Conservation (phyloP, 2,797 vertebrate species). For the Tauraco hartlaubi region DNA sequence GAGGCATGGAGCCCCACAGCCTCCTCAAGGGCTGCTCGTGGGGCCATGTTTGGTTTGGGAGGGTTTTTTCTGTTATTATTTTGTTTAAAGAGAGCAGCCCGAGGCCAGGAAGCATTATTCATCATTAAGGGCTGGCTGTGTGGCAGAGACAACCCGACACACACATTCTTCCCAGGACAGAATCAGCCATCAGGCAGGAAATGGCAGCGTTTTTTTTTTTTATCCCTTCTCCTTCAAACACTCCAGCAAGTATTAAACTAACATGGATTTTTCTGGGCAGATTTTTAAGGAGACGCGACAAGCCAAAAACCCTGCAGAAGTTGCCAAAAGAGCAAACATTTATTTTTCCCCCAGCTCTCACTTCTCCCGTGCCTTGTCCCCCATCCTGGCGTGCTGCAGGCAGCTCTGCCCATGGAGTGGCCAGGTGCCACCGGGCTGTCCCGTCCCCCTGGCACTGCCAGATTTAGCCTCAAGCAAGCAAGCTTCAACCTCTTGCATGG, state of each 20-base stretch:
- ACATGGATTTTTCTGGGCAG: constrained; percentile 14
- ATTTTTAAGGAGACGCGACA: background rate
- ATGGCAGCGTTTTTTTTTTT: background rate
- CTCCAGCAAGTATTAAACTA: constrained; percentile 41
- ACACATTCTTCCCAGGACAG: constrained; percentile 39
- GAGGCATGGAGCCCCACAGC: background rate
- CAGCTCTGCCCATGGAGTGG: background rate
- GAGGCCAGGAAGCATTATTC: constrained; percentile 47
- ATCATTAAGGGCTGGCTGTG: constrained; percentile 39
- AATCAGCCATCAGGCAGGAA: constrained; percentile 61
- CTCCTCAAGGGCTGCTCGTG: constrained; percentile 33
- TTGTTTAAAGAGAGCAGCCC: constrained; percentile 35
- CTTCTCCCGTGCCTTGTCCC: background rate
- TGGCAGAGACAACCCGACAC: background rate
- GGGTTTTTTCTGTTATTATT: background rate
- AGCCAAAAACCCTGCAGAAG: background rate
- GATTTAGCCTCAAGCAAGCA: constrained; percentile 1
- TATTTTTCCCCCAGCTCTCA: background rate
- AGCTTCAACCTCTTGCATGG: constrained; percentile 1
- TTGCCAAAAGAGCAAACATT: background rate
- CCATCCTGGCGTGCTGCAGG: background rate
- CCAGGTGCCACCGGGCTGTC: accelerated
- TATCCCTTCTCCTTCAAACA: background rate
- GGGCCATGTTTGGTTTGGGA: constrained; percentile 42
- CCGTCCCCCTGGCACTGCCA: background rate